phyloP scores from a whole-genome alignment of 2,113 vertebrate genomes.

The Aythya baeri region DNA sequence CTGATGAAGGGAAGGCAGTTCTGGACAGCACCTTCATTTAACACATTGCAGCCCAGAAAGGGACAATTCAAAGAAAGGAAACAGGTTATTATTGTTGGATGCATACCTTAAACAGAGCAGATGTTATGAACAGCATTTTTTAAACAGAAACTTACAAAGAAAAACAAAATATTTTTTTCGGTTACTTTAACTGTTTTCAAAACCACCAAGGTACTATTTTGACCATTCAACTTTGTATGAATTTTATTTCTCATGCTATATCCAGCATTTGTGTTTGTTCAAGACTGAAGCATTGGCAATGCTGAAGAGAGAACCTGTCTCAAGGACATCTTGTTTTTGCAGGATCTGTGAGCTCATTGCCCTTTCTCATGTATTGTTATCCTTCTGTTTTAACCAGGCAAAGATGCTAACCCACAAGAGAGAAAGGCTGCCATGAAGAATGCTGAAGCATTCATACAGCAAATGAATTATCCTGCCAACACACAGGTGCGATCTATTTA shows the following conservation, averaged over 20 bases:
- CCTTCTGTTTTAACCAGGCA: constrained; percentile 78
- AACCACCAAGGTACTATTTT: not conserved
- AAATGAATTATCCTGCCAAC: constrained; percentile 88
- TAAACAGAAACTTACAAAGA: not conserved
- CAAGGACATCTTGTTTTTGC: not conserved
- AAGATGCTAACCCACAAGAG: constrained; percentile 86
- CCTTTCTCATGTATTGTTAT: not conserved
- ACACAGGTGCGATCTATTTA: constrained; percentile 81
- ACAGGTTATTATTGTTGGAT: not conserved
- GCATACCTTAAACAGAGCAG: not conserved
- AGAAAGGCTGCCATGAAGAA: constrained; percentile 92
- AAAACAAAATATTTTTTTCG: not conserved
- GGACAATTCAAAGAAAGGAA: not conserved
- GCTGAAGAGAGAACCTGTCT: not conserved
- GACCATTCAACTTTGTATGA: not conserved
- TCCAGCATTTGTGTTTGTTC: not conserved
- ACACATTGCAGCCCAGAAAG: not conserved
- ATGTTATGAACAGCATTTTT: not conserved
- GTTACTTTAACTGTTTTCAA: not conserved
- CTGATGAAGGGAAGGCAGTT: not conserved
- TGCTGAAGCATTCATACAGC: constrained; percentile 87
- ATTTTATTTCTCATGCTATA: not conserved
- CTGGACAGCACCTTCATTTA: not conserved
- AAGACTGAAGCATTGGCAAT: not conserved
- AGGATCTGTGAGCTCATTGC: not conserved